A percentile compares a stretch with the other conserved stretches of the same genome.
Conservation (phyloP, 2,888 invertebrate species). For the Ectemnius lituratus region DNA sequence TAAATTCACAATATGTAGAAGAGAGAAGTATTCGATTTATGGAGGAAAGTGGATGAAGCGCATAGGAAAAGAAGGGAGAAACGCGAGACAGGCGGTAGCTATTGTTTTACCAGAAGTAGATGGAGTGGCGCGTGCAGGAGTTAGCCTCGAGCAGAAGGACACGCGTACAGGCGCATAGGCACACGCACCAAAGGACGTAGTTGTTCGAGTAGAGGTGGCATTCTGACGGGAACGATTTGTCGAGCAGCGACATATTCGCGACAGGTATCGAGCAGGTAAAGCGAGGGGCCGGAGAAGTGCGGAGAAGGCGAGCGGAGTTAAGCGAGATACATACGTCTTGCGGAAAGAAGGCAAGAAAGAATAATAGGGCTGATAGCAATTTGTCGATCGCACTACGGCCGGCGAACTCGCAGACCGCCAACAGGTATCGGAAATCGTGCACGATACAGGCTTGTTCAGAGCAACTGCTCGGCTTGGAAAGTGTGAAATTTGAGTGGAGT, state of each 20-base stretch:
- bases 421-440: conserved; percentile 29
- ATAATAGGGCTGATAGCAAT: conserved; percentile 24
- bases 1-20: too few relatives aligned
- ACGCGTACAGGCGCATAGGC: too few relatives aligned
- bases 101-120: too few relatives aligned
- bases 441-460: neutral
- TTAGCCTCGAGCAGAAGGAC: too few relatives aligned
- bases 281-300: too few relatives aligned
- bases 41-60: too few relatives aligned
- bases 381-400: conserved; percentile 21
- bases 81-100: too few relatives aligned
- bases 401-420: conserved; percentile 5
- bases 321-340: neutral
- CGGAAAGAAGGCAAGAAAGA: conserved; percentile 12
- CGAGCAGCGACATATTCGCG: conserved; percentile 3
- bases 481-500: too few relatives aligned
- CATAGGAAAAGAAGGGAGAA: too few relatives aligned
- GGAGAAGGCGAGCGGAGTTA: too few relatives aligned
- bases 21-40: too few relatives aligned
- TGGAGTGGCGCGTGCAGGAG: too few relatives aligned
- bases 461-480: neutral
- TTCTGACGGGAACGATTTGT: conserved; percentile 28
- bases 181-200: neutral
- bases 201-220: neutral
- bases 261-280: neutral